Evolutionary conservation across 2,888 invertebrate species (phyloP).

Genomic region (Argynnis bischoffii): DNA sequence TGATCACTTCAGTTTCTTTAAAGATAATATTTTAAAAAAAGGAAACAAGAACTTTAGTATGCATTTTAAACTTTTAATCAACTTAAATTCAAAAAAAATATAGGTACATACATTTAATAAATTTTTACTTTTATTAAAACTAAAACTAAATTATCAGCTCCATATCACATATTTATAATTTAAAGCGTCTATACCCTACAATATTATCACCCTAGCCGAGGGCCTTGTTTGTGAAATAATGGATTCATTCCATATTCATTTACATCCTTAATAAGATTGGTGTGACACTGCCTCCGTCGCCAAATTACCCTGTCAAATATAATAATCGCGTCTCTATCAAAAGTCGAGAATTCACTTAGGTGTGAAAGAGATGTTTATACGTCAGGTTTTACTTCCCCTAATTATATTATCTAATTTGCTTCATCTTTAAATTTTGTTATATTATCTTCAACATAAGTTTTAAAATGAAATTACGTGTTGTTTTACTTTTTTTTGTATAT

Average conservation of each 20-base stretch:
- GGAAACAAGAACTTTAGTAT: too few relatives aligned
- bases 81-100: neutral
- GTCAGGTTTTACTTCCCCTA: constrained; percentile 47
- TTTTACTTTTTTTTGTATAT: neutral
- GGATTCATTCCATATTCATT: constrained; percentile 82
- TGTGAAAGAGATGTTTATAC: constrained; percentile 49
- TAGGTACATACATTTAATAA: too few relatives aligned
- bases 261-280: constrained; percentile 78
- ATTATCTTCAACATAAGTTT: constrained; percentile 53
- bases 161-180: constrained; percentile 45
- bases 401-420: constrained; percentile 72
- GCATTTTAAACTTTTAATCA: too few relatives aligned
- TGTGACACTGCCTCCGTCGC: constrained; percentile 65
- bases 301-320: constrained; percentile 77
- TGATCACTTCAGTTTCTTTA: too few relatives aligned
- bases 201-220: constrained; percentile 64
- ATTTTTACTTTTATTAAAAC: neutral
- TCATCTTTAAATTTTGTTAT: constrained; percentile 69
- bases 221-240: constrained; percentile 78
- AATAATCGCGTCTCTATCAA: constrained; percentile 61
- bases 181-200: constrained; percentile 58
- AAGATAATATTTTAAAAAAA: too few relatives aligned
- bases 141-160: constrained; percentile 48
- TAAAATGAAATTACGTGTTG: constrained; percentile 46
- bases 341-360: constrained; percentile 49